Percentiles rank a stretch among this genome's conserved stretches.
Conservation (phyloP, 1,140 invertebrate genomes). For the Brachionus rotundiformis region DNA sequence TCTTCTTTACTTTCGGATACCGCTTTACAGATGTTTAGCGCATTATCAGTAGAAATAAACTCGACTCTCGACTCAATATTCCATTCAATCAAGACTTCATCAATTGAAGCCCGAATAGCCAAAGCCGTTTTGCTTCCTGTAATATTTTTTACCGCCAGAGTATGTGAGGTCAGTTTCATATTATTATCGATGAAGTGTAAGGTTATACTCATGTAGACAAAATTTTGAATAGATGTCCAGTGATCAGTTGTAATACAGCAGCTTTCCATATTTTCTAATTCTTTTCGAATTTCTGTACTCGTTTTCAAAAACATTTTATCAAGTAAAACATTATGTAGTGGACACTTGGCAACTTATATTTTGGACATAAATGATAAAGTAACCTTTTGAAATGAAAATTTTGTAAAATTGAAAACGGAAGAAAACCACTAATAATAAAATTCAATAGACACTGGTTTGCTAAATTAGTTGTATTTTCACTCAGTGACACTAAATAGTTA, state of each 20-base stretch:
- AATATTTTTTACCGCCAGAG: neutral
- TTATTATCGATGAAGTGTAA: neutral
- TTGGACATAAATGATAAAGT: neutral
- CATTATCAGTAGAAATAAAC: neutral
- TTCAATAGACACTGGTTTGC: too few species aligned
- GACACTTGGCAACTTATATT: neutral
- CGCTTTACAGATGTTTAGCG: neutral
- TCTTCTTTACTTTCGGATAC: neutral
- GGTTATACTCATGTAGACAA: neutral
- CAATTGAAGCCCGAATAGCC: neutral
- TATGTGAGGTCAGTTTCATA: neutral
- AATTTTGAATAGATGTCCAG: neutral
- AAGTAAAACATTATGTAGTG: neutral
- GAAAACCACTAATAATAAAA: neutral
- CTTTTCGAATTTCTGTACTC: neutral
- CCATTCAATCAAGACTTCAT: neutral
- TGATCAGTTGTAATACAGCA: neutral
- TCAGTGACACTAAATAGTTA: neutral
- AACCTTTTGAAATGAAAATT: neutral
- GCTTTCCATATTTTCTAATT: slow-evolving; percentile 1
- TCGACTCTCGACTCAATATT: neutral
- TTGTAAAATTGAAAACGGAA: neutral
- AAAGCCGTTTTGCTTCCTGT: neutral
- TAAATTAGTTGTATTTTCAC: neutral
- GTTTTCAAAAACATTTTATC: neutral